Conservation (phyloP, 2,113 vertebrate genomes). For the Sporophila hypoxantha region DNA sequence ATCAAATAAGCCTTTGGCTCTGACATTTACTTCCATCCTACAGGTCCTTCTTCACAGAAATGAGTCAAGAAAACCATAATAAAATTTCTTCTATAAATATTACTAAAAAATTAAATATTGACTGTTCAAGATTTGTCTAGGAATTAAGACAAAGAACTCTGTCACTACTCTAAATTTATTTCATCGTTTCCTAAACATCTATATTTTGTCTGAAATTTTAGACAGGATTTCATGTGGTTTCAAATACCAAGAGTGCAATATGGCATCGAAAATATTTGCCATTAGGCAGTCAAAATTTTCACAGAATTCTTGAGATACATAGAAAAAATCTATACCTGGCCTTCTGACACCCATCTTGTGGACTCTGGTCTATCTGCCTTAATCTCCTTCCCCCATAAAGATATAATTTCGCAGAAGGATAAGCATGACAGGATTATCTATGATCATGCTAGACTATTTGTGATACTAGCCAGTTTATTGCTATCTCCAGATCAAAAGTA, state of each 20-base stretch:
- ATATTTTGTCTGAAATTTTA: not conserved
- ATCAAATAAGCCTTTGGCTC: conserved; percentile 39
- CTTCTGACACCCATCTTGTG: not conserved
- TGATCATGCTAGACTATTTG: not conserved
- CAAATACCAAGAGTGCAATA: not conserved
- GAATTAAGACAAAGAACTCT: not conserved
- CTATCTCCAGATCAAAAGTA: not conserved
- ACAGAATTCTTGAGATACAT: not conserved
- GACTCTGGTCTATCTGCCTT: not conserved
- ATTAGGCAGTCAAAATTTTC: not conserved
- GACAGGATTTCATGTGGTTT: not conserved
- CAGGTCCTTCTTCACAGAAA: not conserved
- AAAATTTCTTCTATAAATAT: not conserved
- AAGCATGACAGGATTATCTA: not conserved
- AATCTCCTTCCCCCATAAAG: not conserved
- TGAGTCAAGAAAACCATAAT: not conserved
- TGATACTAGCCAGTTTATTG: not conserved
- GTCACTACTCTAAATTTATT: not conserved
- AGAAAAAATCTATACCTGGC: not conserved
- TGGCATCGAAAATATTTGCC: not conserved
- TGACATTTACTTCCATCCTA: conserved; percentile 16
- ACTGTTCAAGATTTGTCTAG: not conserved
- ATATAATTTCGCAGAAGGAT: not conserved
- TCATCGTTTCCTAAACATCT: not conserved
- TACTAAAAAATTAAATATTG: not conserved